Evolutionary conservation across 1,140 invertebrate genomes (phyloP).

Genomic region (Macrobrachium nipponense): DNA sequence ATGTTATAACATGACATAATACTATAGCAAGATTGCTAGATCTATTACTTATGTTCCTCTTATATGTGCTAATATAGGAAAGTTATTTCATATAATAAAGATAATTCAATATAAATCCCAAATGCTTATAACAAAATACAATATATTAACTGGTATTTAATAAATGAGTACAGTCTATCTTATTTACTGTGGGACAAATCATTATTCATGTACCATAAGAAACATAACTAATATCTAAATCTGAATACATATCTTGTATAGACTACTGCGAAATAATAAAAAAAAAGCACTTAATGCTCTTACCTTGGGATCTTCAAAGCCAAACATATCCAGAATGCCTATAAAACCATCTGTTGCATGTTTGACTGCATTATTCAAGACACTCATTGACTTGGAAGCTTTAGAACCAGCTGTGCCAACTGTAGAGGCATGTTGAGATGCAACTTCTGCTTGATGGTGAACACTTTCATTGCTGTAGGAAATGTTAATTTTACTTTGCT

Average conservation of each 20-base stretch:
- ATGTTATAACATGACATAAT: not conserved
- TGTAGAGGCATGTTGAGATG: constrained; percentile 88
- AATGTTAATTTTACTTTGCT: not conserved
- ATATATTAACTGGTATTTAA: no score
- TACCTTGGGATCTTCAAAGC: constrained; percentile 89
- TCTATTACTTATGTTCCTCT: not conserved
- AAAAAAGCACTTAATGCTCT: not conserved
- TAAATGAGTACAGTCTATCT: no score
- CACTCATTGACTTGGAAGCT: constrained; percentile 83
- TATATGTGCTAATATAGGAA: not conserved
- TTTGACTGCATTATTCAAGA: constrained; percentile 88
- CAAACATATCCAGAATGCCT: constrained; percentile 95
- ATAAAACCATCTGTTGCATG: constrained; percentile 96
- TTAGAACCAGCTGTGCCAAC: constrained; percentile 87
- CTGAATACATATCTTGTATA: no score
- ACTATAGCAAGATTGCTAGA: not conserved
- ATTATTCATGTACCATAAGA: no score
- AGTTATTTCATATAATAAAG: not conserved
- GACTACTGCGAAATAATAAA: no score
- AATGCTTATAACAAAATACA: no score
- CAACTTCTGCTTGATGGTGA: constrained; percentile 69
- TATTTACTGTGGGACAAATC: no score
- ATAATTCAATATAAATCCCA: not conserved
- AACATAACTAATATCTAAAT: no score
- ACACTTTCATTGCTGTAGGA: constrained; percentile 61